Evolutionary conservation across 2,113 vertebrate species (phyloP).

Genomic region (Pristiophorus japonicus): DNA sequence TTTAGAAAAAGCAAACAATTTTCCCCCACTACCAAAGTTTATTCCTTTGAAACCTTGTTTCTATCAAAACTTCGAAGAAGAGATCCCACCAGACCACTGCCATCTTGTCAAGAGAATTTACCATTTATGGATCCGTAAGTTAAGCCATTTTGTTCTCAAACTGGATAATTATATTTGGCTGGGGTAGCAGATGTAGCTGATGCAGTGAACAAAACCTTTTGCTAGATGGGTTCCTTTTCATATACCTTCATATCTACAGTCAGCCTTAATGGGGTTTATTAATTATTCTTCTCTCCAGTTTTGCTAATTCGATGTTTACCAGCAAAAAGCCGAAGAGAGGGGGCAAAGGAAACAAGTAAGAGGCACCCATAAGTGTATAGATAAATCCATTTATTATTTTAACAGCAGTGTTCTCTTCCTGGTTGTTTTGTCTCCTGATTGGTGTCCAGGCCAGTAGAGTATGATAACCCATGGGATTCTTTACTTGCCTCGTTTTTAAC

Average conservation of each 20-base stretch:
- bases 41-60: constrained; percentile 84
- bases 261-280: too few species aligned
- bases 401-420: not conserved
- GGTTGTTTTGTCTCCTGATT: not conserved
- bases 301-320: not conserved
- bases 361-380: not conserved
- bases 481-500: too few species aligned
- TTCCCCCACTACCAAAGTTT: constrained; percentile 78
- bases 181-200: not conserved
- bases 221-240: too few species aligned
- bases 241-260: too few species aligned
- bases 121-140: constrained; percentile 86
- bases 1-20: constrained; percentile 79
- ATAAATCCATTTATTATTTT: not conserved
- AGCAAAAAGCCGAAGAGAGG: not conserved
- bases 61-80: constrained; percentile 86
- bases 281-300: too few species aligned
- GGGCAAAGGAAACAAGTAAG: not conserved
- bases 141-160: not conserved
- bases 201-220: too few species aligned
- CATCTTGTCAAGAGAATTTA: constrained; percentile 79
- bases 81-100: constrained; percentile 75
- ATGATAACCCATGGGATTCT: not conserved
- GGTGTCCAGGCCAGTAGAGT: not conserved
- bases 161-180: not conserved